Conservation (phyloP, 2,113 vertebrate genomes). For the Phylloscopus trochiloides region DNA sequence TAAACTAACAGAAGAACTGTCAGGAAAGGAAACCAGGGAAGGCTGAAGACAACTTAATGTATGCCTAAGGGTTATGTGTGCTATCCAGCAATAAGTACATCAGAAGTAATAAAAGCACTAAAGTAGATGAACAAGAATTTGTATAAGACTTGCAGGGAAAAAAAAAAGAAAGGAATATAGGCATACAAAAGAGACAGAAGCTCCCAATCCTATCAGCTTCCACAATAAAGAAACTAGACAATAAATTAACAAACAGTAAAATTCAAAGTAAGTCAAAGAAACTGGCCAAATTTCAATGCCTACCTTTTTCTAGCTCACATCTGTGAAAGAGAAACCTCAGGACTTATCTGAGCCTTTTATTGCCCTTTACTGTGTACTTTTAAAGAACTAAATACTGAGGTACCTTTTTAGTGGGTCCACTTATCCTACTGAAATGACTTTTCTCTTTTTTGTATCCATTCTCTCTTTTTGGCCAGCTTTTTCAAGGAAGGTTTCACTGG, state of each 20-base stretch:
- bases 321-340: background rate
- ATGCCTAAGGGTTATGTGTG: conserved; percentile 42
- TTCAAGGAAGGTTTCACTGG: background rate
- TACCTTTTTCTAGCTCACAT: background rate
- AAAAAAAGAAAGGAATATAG: background rate
- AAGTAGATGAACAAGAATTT: conserved; percentile 48
- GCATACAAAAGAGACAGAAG: background rate
- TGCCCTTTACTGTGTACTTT: background rate
- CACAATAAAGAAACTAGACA: background rate
- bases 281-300: background rate
- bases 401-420: background rate
- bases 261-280: background rate
- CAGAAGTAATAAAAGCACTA: conserved; percentile 60
- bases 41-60: conserved; percentile 44
- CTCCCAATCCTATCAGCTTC: background rate
- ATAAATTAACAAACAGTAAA: background rate
- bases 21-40: conserved; percentile 33
- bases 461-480: background rate
- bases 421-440: background rate
- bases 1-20: conserved; percentile 54
- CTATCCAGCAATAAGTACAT: conserved; percentile 43
- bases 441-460: background rate
- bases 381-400: background rate
- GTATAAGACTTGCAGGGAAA: background rate
- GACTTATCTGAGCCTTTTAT: background rate